Percentiles rank a stretch among this genome's conserved stretches.
phyloP scores from a whole-genome alignment of 1,140 invertebrate genomes.

The Diachasma alloeum region DNA sequence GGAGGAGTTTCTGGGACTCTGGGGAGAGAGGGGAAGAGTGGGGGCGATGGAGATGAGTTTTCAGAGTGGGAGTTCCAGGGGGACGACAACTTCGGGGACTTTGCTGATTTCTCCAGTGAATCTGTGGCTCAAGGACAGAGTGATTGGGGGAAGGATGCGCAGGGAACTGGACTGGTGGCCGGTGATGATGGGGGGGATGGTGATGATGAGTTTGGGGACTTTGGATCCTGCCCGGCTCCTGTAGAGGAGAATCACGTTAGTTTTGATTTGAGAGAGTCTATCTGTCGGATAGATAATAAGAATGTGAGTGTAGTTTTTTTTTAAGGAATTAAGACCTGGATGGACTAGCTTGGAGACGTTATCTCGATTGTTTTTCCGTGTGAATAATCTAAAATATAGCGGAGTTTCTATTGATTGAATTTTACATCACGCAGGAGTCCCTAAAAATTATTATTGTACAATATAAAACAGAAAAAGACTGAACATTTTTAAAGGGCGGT shows the following conservation, averaged over 20 bases:
- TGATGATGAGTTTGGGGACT: constrained; percentile 70
- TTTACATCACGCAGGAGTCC: too few species aligned
- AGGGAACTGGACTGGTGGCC: not conserved
- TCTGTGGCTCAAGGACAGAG: not conserved
- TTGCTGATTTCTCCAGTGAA: constrained; percentile 45
- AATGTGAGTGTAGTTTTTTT: constrained; percentile 51
- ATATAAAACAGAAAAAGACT: too few species aligned
- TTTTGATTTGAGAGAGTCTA: constrained; percentile 59
- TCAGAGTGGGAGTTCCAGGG: constrained; percentile 23
- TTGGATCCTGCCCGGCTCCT: constrained; percentile 52
- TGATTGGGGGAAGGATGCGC: constrained; percentile 16
- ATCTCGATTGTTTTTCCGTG: not conserved
- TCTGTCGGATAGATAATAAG: constrained; percentile 65
- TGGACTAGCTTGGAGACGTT: not conserved
- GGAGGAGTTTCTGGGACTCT: not conserved
- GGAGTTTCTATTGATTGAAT: too few species aligned
- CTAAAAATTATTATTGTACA: too few species aligned
- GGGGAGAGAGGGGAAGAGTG: not conserved
- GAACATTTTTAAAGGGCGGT: too few species aligned
- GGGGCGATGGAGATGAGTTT: not conserved
- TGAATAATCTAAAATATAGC: too few species aligned
- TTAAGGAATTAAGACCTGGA: not conserved
- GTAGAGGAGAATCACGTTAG: constrained; percentile 49
- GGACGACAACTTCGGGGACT: constrained; percentile 56
- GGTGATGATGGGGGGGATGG: constrained; percentile 43